These are phyloP conservation scores for Macroglossus sobrinus DNA, from an alignment of 2,113 vertebrate species.

Conservation along the genomic window DNA sequence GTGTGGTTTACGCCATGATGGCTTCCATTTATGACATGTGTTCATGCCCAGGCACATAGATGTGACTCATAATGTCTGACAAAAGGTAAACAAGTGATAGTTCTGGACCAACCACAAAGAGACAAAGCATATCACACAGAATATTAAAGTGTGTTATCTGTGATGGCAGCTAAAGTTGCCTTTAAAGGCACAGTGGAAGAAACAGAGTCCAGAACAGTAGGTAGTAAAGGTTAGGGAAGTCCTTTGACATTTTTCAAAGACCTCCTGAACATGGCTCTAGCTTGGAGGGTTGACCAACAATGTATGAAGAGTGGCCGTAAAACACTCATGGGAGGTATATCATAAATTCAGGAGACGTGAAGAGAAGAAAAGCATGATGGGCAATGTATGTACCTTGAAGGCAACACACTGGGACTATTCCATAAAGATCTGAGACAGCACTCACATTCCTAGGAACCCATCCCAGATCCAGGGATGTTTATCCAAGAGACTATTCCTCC, in stretches of 20 bases:
- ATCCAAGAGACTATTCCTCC: not conserved
- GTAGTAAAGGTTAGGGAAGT: not conserved
- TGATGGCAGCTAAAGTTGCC: not conserved
- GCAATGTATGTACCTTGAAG: not conserved
- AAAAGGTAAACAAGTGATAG: not conserved
- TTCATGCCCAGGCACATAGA: not conserved
- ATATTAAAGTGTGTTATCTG: not conserved
- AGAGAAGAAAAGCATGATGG: not conserved
- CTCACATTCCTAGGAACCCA: not conserved
- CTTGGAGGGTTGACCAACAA: not conserved
- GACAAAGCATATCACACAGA: not conserved
- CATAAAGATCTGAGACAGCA: not conserved
- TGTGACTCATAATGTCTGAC: not conserved
- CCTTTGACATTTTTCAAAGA: not conserved
- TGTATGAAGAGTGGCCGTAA: not conserved
- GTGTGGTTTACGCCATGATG: not conserved
- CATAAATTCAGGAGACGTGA: not conserved
- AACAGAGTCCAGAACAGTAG: not conserved
- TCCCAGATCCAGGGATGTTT: not conserved
- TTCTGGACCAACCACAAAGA: not conserved
- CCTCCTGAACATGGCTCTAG: not conserved
- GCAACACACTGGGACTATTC: not conserved
- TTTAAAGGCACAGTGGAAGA: not conserved
- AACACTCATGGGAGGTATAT: not conserved
- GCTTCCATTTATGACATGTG: not conserved